Conservation (phyloP, 2,888 invertebrate species). For the Anthoptus insignis region DNA sequence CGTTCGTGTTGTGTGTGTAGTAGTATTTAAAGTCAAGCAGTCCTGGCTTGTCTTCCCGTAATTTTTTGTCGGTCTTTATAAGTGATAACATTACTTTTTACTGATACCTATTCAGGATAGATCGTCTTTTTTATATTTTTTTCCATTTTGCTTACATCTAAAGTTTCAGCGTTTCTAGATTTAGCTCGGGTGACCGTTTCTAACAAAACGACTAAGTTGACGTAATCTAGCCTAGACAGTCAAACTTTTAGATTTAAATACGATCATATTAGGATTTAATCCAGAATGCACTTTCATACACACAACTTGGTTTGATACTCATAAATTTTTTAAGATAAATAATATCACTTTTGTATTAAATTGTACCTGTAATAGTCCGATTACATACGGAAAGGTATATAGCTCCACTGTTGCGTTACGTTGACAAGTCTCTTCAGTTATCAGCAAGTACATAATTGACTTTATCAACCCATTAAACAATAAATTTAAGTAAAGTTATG, state of each 20-base stretch:
- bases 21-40: not conserved
- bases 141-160: no score
- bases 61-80: not conserved
- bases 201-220: no score
- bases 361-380: constrained; percentile 7
- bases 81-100: not conserved
- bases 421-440: constrained; percentile 29
- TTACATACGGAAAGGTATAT: constrained; percentile 8
- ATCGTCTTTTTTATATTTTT: no score
- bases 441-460: constrained; percentile 31
- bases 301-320: no score
- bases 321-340: no score
- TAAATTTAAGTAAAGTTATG: constrained; percentile 21
- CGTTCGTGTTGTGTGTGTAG: not conserved
- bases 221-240: no score
- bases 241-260: no score
- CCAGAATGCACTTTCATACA: no score
- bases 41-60: not conserved
- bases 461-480: constrained; percentile 30
- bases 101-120: not conserved
- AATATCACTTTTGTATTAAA: not conserved
- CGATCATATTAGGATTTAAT: no score
- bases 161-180: no score
- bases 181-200: no score
- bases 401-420: constrained; percentile 23